Conservation (phyloP, 2,797 vertebrate species). For the Mormyrops boulengeri region DNA sequence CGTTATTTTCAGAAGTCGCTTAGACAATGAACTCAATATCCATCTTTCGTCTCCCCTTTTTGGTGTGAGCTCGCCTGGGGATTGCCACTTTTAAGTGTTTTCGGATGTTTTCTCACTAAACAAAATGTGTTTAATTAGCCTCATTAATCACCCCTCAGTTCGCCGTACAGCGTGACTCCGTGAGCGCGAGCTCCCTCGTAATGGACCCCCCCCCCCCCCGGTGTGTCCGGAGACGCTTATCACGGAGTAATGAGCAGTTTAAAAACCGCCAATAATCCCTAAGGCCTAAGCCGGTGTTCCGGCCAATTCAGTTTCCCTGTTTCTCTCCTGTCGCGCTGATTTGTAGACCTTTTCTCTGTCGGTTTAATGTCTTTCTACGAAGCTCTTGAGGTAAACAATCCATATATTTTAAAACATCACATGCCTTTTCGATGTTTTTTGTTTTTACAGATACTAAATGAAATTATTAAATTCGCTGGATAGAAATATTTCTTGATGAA, state of each 20-base stretch:
- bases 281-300: neutral
- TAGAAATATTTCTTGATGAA: too few species aligned
- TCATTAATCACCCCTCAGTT: neutral
- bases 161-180: neutral
- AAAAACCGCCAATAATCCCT: neutral
- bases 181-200: neutral
- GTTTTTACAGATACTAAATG: too few species aligned
- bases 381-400: too few species aligned
- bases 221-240: neutral
- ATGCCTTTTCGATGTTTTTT: too few species aligned
- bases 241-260: neutral
- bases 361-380: too few species aligned
- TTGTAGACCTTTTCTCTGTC: too few species aligned
- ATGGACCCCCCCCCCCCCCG: neutral
- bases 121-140: slow-evolving; percentile 1
- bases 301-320: too few species aligned
- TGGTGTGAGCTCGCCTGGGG: neutral
- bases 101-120: neutral
- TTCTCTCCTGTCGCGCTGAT: too few species aligned
- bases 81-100: neutral
- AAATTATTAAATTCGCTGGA: too few species aligned
- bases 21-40: neutral
- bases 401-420: too few species aligned
- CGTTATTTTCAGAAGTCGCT: neutral
- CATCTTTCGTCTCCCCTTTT: neutral